Percentiles rank a stretch among this genome's conserved stretches.
phyloP scores from a whole-genome alignment of 1,140 invertebrate species.

The Daktulosphaira vitifoliae region DNA sequence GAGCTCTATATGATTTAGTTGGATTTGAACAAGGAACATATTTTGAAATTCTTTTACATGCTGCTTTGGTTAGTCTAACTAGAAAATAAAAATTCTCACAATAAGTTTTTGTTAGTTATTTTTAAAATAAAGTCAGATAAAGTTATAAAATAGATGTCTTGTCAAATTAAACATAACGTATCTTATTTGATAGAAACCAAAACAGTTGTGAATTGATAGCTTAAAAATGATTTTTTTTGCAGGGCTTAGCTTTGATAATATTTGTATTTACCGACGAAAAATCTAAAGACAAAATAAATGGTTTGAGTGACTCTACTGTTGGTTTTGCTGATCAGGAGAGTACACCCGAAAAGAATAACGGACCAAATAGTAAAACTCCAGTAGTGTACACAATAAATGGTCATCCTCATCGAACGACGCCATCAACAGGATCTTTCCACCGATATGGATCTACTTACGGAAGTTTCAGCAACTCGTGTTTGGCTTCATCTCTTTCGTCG shows the following conservation, averaged over 20 bases:
- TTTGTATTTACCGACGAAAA: background rate
- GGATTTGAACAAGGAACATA: constrained; percentile 45
- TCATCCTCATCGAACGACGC: background rate
- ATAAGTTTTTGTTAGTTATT: too few relatives aligned
- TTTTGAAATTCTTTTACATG: constrained; percentile 42
- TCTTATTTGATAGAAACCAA: too few relatives aligned
- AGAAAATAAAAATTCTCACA: background rate
- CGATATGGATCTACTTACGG: constrained; percentile 19
- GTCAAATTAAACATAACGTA: too few relatives aligned
- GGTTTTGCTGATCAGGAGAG: background rate
- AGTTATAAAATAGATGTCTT: too few relatives aligned
- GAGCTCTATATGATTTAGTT: constrained; percentile 44
- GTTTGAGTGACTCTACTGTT: constrained; percentile 14
- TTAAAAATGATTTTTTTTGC: background rate
- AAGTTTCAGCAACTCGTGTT: constrained; percentile 21
- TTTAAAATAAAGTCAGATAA: too few relatives aligned
- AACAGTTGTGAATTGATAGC: too few relatives aligned
- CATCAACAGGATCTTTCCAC: background rate
- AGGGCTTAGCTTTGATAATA: background rate
- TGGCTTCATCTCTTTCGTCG: constrained; percentile 18
- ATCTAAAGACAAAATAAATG: background rate
- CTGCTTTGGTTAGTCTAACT: constrained; percentile 40
- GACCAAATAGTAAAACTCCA: too few relatives aligned
- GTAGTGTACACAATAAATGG: constrained; percentile 22
- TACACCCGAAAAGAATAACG: background rate